phyloP scores from a whole-genome alignment of 35 echinoderm and acorn worm species.

The Diadema setosum region DNA sequence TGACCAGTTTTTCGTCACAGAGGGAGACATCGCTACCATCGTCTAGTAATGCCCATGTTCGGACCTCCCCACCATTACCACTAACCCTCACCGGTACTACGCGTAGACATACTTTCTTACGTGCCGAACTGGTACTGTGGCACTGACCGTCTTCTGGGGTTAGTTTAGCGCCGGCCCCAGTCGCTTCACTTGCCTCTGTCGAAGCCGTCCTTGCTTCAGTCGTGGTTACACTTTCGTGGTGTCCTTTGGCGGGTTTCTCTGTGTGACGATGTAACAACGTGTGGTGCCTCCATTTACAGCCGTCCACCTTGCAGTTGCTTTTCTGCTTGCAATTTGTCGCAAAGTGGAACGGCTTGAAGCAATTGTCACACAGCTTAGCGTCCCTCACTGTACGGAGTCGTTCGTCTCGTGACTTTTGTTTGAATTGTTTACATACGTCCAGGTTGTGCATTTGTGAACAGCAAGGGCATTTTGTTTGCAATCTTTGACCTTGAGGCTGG shows the following conservation, averaged over 20 bases:
- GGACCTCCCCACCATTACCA: neutral
- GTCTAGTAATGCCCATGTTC: conserved; percentile 57
- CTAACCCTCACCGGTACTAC: conserved; percentile 39
- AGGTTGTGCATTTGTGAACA: no score
- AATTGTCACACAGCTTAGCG: conserved; percentile 42
- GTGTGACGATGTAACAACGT: neutral
- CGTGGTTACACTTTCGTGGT: neutral
- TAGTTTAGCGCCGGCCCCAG: neutral
- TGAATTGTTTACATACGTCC: no score
- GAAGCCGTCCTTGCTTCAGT: neutral
- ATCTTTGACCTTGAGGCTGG: no score
- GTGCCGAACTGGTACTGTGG: neutral
- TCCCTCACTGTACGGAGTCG: conserved; percentile 5
- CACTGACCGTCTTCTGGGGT: neutral
- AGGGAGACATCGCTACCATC: conserved; percentile 39
- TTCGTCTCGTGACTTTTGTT: conserved; percentile 18
- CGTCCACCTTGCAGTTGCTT: neutral
- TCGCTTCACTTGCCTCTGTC: neutral
- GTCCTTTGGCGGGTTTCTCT: neutral
- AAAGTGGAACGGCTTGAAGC: conserved; percentile 41
- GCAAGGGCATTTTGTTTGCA: no score
- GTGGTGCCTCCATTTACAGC: conserved; percentile 42
- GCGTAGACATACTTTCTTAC: conserved; percentile 11
- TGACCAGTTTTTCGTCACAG: conserved; percentile 10
- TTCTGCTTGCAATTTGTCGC: neutral